Evolutionary conservation across 1,140 invertebrate species (phyloP), one percentile per base, ranked within the genome.

Genomic region (Cherax quadricarinatus): DNA sequence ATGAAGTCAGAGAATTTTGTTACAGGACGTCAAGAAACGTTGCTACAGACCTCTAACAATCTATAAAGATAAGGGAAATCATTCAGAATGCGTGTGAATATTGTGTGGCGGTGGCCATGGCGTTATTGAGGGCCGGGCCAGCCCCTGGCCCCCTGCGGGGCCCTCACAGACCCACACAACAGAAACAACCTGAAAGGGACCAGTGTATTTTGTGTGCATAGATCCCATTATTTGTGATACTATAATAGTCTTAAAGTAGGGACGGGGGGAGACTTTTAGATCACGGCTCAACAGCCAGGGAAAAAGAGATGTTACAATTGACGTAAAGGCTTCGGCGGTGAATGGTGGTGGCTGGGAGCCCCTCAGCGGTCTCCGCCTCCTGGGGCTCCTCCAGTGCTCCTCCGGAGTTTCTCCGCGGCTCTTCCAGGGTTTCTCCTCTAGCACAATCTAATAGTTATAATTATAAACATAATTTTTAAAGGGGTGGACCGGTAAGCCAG

Each of bases 191-290:
- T 91, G 89, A 91, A 91, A 91, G 89, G 89, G 70, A 91, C 89
- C 89, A 86, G 73, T 86, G 89, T 91, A 91, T 91, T 91, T 91
- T 91, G 89, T 91, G 89, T 91, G 89, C 89, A 91, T 86, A 91
- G 89, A 91, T 91, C 89, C 89, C 84, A 91, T 91, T 91, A 91
- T 91, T 91, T 91, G 89, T 86, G 75, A 91, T 91, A 86, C 89
- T 86, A 91, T 91, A 91, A 91, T 91, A 66, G 89, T 51, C 75
- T 91, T 86, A 86, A 91, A 62, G 41, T 60, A 51, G 66, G 66
- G 88, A 4, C 88, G 9, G 18, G 21, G 82, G 88, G 88, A 85
- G 86, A 88, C 86, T 88, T 88, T 88, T 62, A 57, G 75, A 62
- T 80, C 86, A 79, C 86, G 86, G 86, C 86, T 88, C 75, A 81